Conservation (phyloP, 2,113 vertebrate genomes). For the Capra hircus region DNA sequence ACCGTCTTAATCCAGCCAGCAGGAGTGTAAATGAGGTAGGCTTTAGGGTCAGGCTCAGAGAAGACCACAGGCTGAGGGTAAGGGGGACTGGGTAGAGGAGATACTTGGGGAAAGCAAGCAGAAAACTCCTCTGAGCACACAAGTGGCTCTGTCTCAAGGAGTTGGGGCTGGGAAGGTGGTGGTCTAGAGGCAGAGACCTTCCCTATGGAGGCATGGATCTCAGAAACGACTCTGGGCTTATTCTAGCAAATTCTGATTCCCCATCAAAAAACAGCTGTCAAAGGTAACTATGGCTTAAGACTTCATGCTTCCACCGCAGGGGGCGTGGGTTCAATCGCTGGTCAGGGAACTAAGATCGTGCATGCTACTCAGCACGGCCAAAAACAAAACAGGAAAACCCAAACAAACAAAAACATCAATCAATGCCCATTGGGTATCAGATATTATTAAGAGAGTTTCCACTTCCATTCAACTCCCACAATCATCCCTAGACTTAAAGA, state of each 20-base stretch:
- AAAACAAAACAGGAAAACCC: neutral
- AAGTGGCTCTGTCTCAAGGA: neutral
- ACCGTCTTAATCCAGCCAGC: slow-evolving; percentile 60
- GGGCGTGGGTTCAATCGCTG: neutral
- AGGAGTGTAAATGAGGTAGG: slow-evolving; percentile 80
- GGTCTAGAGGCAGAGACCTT: neutral
- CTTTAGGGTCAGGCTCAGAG: slow-evolving; percentile 8
- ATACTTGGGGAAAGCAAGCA: neutral
- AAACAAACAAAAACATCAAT: neutral
- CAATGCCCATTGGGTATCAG: neutral
- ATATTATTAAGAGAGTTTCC: neutral
- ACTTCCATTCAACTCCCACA: neutral
- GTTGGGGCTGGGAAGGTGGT: neutral
- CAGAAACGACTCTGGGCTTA: neutral
- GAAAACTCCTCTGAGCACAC: neutral
- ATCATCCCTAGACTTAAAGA: neutral
- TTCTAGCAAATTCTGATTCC: neutral
- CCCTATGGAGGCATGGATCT: neutral
- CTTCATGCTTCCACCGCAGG: neutral
- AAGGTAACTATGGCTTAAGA: neutral
- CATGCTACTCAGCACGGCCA: neutral
- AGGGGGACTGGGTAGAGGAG: neutral
- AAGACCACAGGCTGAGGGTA: neutral
- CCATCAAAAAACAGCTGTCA: neutral
- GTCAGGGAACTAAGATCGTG: neutral